A percentile compares a stretch with the other conserved stretches of the same genome.
phyloP scores from a whole-genome alignment of 2,888 invertebrate genomes.

The Aleiodes testaceus region DNA sequence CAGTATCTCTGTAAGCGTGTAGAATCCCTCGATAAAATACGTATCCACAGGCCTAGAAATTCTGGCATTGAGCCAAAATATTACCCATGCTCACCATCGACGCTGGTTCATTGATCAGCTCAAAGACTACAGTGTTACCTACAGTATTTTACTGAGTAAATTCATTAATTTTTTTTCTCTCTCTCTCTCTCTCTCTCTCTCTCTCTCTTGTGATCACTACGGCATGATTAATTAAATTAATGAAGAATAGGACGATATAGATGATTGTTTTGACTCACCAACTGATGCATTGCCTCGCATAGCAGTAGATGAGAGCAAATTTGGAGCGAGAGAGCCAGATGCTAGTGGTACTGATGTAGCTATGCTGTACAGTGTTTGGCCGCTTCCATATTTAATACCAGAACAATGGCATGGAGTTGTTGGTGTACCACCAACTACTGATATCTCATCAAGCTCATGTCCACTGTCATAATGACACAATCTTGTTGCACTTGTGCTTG shows the following conservation, averaged over 20 bases:
- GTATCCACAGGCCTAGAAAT: conserved; percentile 50
- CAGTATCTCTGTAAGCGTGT: conserved; percentile 52
- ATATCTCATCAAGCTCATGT: conserved; percentile 75
- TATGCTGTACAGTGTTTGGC: conserved; percentile 71
- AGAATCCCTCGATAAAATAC: conserved; percentile 56
- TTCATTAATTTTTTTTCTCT: conserved; percentile 16
- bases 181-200: conserved; percentile 2
- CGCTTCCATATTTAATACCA: conserved; percentile 72
- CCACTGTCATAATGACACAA: conserved; percentile 71
- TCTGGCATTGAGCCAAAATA: conserved; percentile 56
- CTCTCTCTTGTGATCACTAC: too few relatives aligned
- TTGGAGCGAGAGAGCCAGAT: conserved; percentile 44
- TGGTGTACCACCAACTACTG: conserved; percentile 73
- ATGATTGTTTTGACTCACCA: conserved; percentile 30
- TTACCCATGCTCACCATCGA: conserved; percentile 33
- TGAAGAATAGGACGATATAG: too few relatives aligned
- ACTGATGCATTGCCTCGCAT: conserved; percentile 18
- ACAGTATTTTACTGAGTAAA: neutral
- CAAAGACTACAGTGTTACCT: neutral
- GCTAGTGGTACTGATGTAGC: conserved; percentile 69
- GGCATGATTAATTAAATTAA: too few relatives aligned
- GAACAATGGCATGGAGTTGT: conserved; percentile 72
- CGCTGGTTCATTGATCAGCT: conserved; percentile 8
- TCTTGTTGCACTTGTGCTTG: conserved; percentile 69
- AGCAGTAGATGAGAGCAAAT: conserved; percentile 12